Base-by-base conservation (phyloP, 1,140 invertebrate species). In the Ceratosolen fusciceps region DNA sequence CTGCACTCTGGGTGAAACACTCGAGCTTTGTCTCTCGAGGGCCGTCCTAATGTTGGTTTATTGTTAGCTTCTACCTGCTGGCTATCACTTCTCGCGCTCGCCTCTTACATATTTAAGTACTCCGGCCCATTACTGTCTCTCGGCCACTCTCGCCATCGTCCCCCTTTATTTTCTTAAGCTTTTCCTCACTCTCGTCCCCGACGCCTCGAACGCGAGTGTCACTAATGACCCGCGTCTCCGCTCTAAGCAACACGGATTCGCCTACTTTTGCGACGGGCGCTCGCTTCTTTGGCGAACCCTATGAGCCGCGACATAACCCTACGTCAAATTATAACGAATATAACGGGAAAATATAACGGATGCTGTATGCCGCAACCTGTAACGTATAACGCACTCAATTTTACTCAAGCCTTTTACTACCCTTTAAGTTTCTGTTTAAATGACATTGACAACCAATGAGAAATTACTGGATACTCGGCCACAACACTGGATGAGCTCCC, bases 31-130 rank as follows among this genome's bases (percentile, higher is more conserved):
- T 90, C 84, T 79, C 84, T 82, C 81, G 80, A 85, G 87, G 86
- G 82, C 77, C 82, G 71, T 68, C 83, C 83, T 84, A 90, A 89
- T 90, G 88, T 90, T 89, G 82, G 87, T 89, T 90, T 90, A 90
- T 90, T 89, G 89, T 90, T 90, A 90, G 85, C 85, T 83, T 85
- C 85, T 87, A 86, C 86, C 88, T 87, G 84, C 77, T 90, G 88
- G 89, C 19, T 21, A 47, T 77, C 34, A 49, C 34, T n/a, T 70
- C 34, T 56, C 31, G 21, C 9, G 39, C 54, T 70, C 74, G 34
- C 49, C 31, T 74, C 83, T 82, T 89, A 80, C 85, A 90, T 89
- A 88, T 88, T 90, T 88, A 84, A 89, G 78, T 49, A 37, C 71
- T 80, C 73, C 85, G 73, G 76, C 77, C 86, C 83, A 87, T 89